phyloP scores from a whole-genome alignment of 2,888 invertebrate species.

The Leptopilina syphax region DNA sequence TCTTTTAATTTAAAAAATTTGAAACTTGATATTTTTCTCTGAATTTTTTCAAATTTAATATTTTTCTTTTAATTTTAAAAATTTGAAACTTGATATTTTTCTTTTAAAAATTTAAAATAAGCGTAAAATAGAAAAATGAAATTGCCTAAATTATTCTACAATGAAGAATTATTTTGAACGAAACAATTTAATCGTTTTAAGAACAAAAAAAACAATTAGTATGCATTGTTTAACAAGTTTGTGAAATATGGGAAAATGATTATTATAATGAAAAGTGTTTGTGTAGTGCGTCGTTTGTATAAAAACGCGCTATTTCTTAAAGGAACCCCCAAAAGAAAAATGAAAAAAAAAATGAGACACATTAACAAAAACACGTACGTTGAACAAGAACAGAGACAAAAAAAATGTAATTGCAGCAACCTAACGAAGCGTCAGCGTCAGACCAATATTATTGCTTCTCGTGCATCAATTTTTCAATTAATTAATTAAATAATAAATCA shows the following conservation, averaged over 20 bases:
- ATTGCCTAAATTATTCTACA: too few species aligned
- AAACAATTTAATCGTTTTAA: too few species aligned
- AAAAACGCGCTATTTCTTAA: constrained; percentile 2
- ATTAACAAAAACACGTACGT: constrained; percentile 52
- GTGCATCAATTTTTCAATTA: constrained; percentile 25
- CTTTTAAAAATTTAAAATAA: too few species aligned
- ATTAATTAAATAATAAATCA: neutral
- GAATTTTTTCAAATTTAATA: too few species aligned
- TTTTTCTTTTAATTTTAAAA: too few species aligned
- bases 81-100: too few species aligned
- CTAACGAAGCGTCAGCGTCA: constrained; percentile 70
- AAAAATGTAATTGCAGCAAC: constrained; percentile 65
- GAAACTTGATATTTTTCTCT: too few species aligned
- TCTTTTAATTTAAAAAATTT: too few species aligned
- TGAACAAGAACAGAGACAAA: constrained; percentile 48
- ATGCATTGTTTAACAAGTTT: neutral
- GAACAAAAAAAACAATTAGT: neutral
- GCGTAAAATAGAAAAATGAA: too few species aligned
- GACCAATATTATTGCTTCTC: constrained; percentile 11
- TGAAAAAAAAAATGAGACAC: constrained; percentile 55
- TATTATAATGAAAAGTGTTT: constrained; percentile 9
- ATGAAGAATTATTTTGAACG: too few species aligned
- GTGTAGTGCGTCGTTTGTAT: constrained; percentile 5
- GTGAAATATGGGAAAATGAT: neutral
- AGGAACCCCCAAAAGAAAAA: neutral